A percentile compares a stretch with the other conserved stretches of the same genome.
Evolutionary conservation across 2,113 vertebrate genomes (phyloP).

Genomic region (Petaurus breviceps): DNA sequence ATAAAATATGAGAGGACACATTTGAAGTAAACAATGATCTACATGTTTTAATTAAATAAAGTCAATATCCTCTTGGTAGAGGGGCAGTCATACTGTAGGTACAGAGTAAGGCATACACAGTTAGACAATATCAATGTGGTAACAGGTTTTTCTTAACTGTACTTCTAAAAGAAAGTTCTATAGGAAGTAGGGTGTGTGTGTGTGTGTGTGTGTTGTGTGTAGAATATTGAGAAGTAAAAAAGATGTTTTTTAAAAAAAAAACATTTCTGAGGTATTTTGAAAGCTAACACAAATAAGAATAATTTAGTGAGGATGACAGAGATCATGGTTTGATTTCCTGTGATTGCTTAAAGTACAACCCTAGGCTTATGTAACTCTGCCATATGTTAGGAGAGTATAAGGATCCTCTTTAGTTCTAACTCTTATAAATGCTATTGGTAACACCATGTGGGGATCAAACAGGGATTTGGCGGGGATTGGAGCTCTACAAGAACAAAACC

Average conservation of each 20-base stretch:
- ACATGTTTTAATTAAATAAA: background rate
- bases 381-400: background rate
- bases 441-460: background rate
- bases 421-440: background rate
- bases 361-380: background rate
- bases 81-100: background rate
- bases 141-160: background rate
- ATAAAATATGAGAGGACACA: background rate
- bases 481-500: background rate
- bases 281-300: background rate
- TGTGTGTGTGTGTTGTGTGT: background rate
- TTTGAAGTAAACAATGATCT: background rate
- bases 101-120: background rate
- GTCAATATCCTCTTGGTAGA: background rate
- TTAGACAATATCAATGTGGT: background rate
- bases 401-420: background rate
- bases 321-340: background rate
- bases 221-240: background rate
- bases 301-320: background rate
- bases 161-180: background rate
- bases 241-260: background rate
- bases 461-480: background rate
- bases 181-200: background rate
- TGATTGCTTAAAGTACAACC: background rate
- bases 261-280: background rate